Conservation (phyloP, 2,113 vertebrate genomes). For the Oenanthe melanoleuca region DNA sequence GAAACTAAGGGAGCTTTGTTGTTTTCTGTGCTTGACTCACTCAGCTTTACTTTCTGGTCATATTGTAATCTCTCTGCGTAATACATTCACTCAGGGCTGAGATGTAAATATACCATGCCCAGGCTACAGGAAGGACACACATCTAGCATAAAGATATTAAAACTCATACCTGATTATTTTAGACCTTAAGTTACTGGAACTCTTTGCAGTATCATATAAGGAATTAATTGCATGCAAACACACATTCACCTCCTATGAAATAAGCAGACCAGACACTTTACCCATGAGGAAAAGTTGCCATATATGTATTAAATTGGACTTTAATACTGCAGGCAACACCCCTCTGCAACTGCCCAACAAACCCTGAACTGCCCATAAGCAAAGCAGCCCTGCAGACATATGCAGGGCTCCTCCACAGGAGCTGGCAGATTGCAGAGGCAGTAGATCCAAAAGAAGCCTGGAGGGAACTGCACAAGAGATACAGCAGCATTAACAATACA, state of each 20-base stretch:
- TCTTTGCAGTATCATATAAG: not conserved
- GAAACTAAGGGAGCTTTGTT: not conserved
- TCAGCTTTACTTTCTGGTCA: not conserved
- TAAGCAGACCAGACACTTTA: not conserved
- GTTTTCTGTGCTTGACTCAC: not conserved
- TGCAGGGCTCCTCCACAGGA: not conserved
- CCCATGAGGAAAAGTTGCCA: not conserved
- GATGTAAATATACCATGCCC: not conserved
- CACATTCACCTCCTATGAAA: not conserved
- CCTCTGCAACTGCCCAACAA: not conserved
- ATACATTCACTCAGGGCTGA: not conserved
- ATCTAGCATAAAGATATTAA: not conserved
- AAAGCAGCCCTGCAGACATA: not conserved
- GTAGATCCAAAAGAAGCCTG: not conserved
- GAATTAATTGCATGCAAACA: not conserved
- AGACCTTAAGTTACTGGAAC: not conserved
- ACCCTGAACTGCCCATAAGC: not conserved
- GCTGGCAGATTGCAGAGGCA: not conserved
- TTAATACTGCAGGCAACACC: not conserved
- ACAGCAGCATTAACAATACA: slow-evolving; percentile 24
- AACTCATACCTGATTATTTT: not conserved
- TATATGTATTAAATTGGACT: not conserved
- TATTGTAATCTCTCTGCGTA: not conserved
- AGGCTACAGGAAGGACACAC: not conserved
- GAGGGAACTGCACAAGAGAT: slow-evolving; percentile 9